Percentiles rank a stretch among this genome's conserved stretches.
These are phyloP conservation scores for Nothobranchius furzeri DNA, from an alignment of 2,113 vertebrate species.

Conservation along the genomic window DNA sequence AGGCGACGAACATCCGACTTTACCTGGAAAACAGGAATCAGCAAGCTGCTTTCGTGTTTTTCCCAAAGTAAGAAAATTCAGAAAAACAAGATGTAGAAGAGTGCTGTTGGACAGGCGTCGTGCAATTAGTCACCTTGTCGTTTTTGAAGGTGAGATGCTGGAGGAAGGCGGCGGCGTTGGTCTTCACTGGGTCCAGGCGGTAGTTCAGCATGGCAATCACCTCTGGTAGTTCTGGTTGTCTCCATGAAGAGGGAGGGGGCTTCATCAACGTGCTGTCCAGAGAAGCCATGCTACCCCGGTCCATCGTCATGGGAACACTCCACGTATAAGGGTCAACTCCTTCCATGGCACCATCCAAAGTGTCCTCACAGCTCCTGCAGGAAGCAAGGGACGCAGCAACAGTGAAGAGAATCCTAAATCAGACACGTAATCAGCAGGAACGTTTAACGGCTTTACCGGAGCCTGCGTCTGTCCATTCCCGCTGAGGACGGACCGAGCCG, in stretches of 20 bases:
- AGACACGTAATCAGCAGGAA: not conserved
- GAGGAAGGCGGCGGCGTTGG: constrained; percentile 93
- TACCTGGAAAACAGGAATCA: constrained; percentile 70
- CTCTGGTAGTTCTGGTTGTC: constrained; percentile 93
- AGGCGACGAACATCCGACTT: constrained; percentile 94
- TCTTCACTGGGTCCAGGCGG: constrained; percentile 91
- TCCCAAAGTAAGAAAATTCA: not conserved
- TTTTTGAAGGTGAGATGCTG: constrained; percentile 97
- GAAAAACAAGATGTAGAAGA: not conserved
- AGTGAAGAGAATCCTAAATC: not conserved
- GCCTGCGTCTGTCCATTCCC: constrained; percentile 81
- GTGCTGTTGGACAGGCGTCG: too few relatives aligned
- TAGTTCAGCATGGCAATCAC: constrained; percentile 97
- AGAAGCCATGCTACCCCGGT: constrained; percentile 92
- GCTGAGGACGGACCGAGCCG: constrained; percentile 73
- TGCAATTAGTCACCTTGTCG: constrained; percentile 79
- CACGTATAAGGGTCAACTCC: constrained; percentile 86
- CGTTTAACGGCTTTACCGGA: constrained; percentile 78
- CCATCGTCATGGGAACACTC: constrained; percentile 79
- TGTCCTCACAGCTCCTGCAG: constrained; percentile 92
- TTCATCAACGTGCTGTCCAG: constrained; percentile 93
- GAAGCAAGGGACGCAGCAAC: not conserved
- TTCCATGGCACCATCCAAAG: constrained; percentile 87
- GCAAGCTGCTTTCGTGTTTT: not conserved
- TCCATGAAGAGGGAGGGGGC: constrained; percentile 83